These are phyloP conservation scores for Pediacus dermestoides DNA, from an alignment of 2,888 invertebrate species.

Conservation along the genomic window DNA sequence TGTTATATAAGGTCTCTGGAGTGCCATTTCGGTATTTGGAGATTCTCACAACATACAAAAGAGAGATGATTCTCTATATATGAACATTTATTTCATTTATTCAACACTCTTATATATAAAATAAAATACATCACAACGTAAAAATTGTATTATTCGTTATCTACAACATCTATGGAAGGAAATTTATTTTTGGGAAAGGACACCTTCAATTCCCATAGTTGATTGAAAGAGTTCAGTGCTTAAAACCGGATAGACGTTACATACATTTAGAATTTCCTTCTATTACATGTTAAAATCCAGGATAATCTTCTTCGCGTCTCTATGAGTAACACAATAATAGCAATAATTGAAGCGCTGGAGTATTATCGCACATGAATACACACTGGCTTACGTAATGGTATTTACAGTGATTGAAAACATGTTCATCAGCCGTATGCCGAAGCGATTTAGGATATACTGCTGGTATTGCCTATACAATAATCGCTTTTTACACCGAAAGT, in stretches of 20 bases:
- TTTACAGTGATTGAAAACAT: conserved; percentile 50
- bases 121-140: no score
- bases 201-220: no score
- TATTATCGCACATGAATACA: conserved; percentile 49
- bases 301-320: conserved; percentile 46
- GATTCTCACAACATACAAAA: conserved; percentile 28
- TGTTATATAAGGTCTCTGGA: conserved; percentile 41
- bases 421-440: conserved; percentile 40
- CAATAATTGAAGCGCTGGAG: conserved; percentile 47
- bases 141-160: no score
- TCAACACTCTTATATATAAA: no score
- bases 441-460: conserved; percentile 34
- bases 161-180: no score
- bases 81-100: conserved; percentile 31
- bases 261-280: conserved; percentile 41
- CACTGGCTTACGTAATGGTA: conserved; percentile 47
- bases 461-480: no score
- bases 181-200: no score
- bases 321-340: conserved; percentile 47
- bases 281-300: conserved; percentile 44
- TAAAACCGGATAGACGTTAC: conserved; percentile 35
- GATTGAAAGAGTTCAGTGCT: conserved; percentile 16
- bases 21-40: conserved; percentile 33
- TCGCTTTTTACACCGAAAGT: no score
- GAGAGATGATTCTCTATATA: conserved; percentile 31